Conservation (phyloP, 2,113 vertebrate species). For the Sinosuthora webbiana region DNA sequence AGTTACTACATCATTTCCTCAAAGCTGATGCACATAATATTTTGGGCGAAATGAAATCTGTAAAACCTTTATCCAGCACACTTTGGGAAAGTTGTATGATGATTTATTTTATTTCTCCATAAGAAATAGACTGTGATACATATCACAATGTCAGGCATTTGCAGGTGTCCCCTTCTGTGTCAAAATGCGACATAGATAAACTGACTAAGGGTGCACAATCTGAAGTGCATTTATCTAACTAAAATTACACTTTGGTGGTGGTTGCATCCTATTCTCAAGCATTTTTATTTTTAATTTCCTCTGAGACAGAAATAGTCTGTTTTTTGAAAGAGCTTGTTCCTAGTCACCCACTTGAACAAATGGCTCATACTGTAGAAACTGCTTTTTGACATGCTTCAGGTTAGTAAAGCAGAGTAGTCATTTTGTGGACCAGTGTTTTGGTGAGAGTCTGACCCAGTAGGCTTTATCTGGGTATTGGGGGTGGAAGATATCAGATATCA, state of each 20-base stretch:
- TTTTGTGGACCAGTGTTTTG: neutral
- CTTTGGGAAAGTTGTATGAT: neutral
- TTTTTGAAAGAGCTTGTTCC: neutral
- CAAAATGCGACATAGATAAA: neutral
- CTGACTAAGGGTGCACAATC: neutral
- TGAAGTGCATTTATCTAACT: neutral
- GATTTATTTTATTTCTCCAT: neutral
- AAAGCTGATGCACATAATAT: neutral
- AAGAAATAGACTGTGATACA: neutral
- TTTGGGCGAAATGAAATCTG: neutral
- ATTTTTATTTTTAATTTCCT: conserved; percentile 2
- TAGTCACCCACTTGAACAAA: neutral
- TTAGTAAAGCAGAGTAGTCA: neutral
- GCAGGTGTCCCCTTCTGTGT: neutral
- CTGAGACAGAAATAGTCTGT: neutral
- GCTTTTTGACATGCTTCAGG: neutral
- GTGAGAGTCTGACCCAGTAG: neutral
- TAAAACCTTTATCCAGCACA: neutral
- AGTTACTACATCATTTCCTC: neutral
- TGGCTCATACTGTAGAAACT: neutral
- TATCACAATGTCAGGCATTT: neutral
- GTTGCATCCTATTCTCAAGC: neutral
- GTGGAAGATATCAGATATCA: neutral
- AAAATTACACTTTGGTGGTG: neutral
- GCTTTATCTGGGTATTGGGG: neutral